phyloP scores from a whole-genome alignment of 2,113 vertebrate genomes.

The Geococcyx californianus region DNA sequence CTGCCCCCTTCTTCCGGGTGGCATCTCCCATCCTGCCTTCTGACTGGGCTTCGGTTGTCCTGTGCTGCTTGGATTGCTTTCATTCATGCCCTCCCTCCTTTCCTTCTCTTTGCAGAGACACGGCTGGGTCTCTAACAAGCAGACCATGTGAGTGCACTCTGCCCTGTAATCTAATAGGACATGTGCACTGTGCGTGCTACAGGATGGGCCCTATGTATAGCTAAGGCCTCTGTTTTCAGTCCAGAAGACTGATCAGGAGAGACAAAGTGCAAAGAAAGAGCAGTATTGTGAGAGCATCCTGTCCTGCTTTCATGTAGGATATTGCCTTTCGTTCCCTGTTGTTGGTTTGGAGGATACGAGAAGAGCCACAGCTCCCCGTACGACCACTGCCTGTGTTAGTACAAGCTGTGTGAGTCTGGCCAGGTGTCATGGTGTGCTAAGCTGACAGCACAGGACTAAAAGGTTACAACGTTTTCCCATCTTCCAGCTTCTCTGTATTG shows the following conservation, averaged over 20 bases:
- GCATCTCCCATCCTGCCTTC: neutral
- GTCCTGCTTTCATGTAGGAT: neutral
- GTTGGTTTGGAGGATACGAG: neutral
- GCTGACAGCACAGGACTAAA: neutral
- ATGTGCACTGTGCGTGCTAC: constrained; percentile 34
- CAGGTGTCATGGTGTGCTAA: neutral
- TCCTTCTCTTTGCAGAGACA: neutral
- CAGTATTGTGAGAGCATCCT: neutral
- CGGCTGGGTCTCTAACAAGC: neutral
- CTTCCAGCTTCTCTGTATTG: neutral
- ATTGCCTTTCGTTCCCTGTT: neutral
- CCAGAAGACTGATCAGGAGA: constrained; percentile 33
- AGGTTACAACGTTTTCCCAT: constrained; percentile 4
- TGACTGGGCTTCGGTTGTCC: neutral
- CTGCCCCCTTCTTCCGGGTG: neutral
- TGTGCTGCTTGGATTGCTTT: neutral
- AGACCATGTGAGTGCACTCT: constrained; percentile 27
- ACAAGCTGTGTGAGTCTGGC: neutral
- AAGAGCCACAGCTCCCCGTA: neutral
- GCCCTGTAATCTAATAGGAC: constrained; percentile 63
- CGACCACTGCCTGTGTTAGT: neutral
- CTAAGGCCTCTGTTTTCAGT: neutral
- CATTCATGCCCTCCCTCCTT: neutral
- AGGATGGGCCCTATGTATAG: neutral
- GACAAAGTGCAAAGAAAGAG: neutral